These are phyloP conservation scores for Scaptomyza reducta DNA, from an alignment of 2,888 invertebrate genomes.

Conservation along the genomic window DNA sequence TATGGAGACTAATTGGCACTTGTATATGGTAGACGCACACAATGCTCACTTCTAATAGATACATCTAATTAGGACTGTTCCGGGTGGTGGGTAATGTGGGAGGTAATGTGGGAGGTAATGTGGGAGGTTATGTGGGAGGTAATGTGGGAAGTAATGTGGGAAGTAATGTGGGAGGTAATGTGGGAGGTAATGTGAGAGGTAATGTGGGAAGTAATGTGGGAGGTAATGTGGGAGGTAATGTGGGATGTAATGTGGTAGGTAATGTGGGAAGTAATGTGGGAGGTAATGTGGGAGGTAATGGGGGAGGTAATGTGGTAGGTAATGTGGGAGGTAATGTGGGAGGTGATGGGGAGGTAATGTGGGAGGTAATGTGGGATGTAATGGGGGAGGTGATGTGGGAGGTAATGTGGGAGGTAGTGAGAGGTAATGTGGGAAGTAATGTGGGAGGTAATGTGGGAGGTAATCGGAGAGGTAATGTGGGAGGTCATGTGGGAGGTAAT, in stretches of 20 bases:
- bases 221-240: neutral
- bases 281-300: too few relatives aligned
- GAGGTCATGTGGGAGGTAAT: too few relatives aligned
- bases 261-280: neutral
- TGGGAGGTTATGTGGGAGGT: neutral
- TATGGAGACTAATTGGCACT: neutral
- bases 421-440: neutral
- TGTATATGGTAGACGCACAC: neutral
- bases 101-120: too few relatives aligned
- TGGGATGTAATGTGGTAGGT: neutral
- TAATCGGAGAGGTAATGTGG: too few relatives aligned
- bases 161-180: neutral
- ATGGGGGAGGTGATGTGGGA: neutral
- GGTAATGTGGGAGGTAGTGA: neutral
- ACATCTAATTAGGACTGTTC: neutral
- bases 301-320: neutral
- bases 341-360: too few relatives aligned
- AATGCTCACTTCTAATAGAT: neutral
- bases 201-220: too few relatives aligned
- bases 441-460: neutral
- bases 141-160: neutral
- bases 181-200: neutral
- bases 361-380: too few relatives aligned
- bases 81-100: too few relatives aligned
- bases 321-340: neutral